Evolutionary conservation across 2,888 invertebrate genomes (phyloP).

Genomic region (Oxycera nigricornis): DNA sequence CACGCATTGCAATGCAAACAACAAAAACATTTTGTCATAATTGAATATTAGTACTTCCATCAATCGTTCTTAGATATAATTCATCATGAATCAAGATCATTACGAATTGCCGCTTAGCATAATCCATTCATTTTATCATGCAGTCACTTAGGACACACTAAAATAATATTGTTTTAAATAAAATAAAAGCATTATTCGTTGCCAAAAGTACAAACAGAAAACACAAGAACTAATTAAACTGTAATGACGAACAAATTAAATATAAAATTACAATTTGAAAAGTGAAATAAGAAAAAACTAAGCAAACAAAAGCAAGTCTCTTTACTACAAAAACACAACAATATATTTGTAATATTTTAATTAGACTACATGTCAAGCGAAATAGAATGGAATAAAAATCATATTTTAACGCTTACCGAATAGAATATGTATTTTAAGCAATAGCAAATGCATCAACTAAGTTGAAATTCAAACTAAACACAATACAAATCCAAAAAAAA

Average conservation of each 20-base stretch:
- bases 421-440: constrained; percentile 29
- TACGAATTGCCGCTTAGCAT: too few species aligned
- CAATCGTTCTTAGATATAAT: too few species aligned
- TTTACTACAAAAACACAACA: constrained; percentile 11
- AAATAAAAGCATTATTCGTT: constrained; percentile 43
- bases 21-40: too few species aligned
- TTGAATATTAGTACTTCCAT: too few species aligned
- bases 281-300: background rate
- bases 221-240: constrained; percentile 48
- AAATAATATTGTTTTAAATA: too few species aligned
- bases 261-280: constrained; percentile 19
- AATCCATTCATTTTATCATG: too few species aligned
- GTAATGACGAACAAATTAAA: background rate
- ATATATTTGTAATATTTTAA: constrained; percentile 18
- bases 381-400: background rate
- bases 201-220: constrained; percentile 49
- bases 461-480: background rate
- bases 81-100: too few species aligned
- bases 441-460: background rate
- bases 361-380: background rate
- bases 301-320: background rate
- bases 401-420: constrained; percentile 14
- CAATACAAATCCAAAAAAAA: background rate
- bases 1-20: too few species aligned
- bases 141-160: too few species aligned